Base-by-base conservation (phyloP, 2,797 vertebrate species). In the Melanotaenia maccullochi region DNA sequence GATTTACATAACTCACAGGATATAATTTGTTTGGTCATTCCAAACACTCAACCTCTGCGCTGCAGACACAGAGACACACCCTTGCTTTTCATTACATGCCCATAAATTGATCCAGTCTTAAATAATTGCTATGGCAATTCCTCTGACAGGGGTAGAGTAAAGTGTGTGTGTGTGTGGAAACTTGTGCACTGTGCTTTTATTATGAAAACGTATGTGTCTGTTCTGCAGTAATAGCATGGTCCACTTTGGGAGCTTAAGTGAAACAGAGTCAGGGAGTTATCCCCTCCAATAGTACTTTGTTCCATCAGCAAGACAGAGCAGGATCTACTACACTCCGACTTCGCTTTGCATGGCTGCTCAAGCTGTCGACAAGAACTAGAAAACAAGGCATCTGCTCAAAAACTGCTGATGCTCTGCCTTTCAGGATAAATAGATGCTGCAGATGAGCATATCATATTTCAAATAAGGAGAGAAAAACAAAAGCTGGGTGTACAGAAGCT, bases 71-170 rank as follows among this genome's bases (percentile, higher is more conserved):
- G 58, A 81, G 77, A 87, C 81, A 90, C 82, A 78, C 80, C 83
- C 88, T 77, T 82, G 73, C 79, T 87, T 89, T 89, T 90, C 81
- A 90, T 83, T 90, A 86, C 85, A 84, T 84, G 82, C 81, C 68
- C 60, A 80, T 75, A 82, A 87, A 92, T 85, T 76, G 84, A 93
- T 93, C 84, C 68, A 69, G 75, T 78, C 52, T 32, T 60, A 86
- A 81, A 87, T 89, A 93, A 91, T 88, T 81, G 71, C 80, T 72
- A 74, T 75, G 76, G 85, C 81, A 89, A 81, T 78, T 75, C 61
- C 64, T 60, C 62, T 60, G 61, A 84, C 81, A 76, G 35, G 65
- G 36, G 64, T 49, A 75, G 60, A 47, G 66, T 64, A 61, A 56
- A 49, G 54, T 11, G 51, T 2, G 70, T n/a, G 55, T 60, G 40